Percentiles rank a stretch among this genome's conserved stretches.
Evolutionary conservation across 1,140 invertebrate species (phyloP).

Genomic region (Drosophila jambulina): DNA sequence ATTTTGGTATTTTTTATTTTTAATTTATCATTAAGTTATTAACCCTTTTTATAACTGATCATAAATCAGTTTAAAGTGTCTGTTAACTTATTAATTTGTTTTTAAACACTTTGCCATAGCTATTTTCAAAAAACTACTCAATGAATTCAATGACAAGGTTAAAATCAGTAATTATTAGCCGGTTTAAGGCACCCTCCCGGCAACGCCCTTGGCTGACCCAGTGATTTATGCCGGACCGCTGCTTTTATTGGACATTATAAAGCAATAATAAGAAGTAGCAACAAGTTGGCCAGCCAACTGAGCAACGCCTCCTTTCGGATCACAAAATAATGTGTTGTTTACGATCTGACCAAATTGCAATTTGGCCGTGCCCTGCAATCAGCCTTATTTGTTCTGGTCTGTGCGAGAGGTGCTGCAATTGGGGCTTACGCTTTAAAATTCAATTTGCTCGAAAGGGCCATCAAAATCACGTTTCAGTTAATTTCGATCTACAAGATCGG

Average conservation of each 20-base stretch:
- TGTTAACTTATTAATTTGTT: too few relatives aligned
- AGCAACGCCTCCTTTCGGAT: slow-evolving; percentile 44
- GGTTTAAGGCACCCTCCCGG: not conserved
- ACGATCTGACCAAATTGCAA: slow-evolving; percentile 33
- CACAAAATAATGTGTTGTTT: slow-evolving; percentile 59
- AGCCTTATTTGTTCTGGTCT: slow-evolving; percentile 44
- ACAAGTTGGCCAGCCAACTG: slow-evolving; percentile 55
- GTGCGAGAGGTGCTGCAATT: slow-evolving; percentile 20
- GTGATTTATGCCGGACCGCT: slow-evolving; percentile 47
- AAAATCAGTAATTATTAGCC: too few relatives aligned
- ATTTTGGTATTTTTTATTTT: not conserved
- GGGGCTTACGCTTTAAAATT: slow-evolving; percentile 57
- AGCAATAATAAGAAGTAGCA: slow-evolving; percentile 65
- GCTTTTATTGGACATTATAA: slow-evolving; percentile 66
- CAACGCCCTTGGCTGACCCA: slow-evolving; percentile 17
- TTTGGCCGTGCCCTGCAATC: slow-evolving; percentile 31
- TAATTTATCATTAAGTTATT: too few relatives aligned
- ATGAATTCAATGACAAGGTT: not conserved
- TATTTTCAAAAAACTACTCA: not conserved
- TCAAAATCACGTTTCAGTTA: slow-evolving; percentile 29
- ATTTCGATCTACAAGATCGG: slow-evolving; percentile 10
- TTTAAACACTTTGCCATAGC: too few relatives aligned
- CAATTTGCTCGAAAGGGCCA: slow-evolving; percentile 37
- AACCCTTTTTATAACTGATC: not conserved
- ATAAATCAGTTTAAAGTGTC: not conserved